phyloP scores from a whole-genome alignment of 2,888 invertebrate species.

The Catocala sponsa region DNA sequence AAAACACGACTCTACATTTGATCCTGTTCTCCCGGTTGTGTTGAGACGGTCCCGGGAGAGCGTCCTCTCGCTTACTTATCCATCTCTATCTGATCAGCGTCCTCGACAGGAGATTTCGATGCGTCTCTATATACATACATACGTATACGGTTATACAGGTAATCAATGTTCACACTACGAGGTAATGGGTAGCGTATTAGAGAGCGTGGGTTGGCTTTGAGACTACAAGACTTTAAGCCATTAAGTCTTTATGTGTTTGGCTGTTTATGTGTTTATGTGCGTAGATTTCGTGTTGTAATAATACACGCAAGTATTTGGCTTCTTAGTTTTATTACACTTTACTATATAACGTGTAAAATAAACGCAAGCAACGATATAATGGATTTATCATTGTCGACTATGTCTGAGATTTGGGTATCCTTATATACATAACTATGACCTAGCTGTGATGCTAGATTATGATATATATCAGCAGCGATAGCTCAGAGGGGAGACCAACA shows the following conservation, averaged over 20 bases:
- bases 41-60: slow-evolving; percentile 67
- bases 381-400: too few species aligned
- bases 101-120: slow-evolving; percentile 63
- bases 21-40: slow-evolving; percentile 45
- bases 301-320: background rate
- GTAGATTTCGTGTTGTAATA: slow-evolving; percentile 1
- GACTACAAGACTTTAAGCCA: slow-evolving; percentile 14
- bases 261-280: slow-evolving; percentile 16
- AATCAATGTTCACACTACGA: slow-evolving; percentile 36
- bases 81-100: slow-evolving; percentile 73
- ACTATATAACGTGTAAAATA: too few species aligned
- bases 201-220: slow-evolving; percentile 9
- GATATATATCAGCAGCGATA: too few species aligned
- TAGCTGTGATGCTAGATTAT: too few species aligned
- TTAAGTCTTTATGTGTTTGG: slow-evolving; percentile 16
- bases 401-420: too few species aligned
- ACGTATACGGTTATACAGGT: slow-evolving; percentile 31
- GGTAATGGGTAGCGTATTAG: slow-evolving; percentile 34
- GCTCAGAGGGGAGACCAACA: too few species aligned
- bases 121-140: slow-evolving; percentile 35
- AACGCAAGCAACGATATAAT: too few species aligned
- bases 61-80: slow-evolving; percentile 81
- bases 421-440: too few species aligned
- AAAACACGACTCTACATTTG: slow-evolving; percentile 43
- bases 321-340: too few species aligned